Base-by-base conservation (phyloP, 2,797 vertebrate species). In the Hydrolagus colliei region DNA sequence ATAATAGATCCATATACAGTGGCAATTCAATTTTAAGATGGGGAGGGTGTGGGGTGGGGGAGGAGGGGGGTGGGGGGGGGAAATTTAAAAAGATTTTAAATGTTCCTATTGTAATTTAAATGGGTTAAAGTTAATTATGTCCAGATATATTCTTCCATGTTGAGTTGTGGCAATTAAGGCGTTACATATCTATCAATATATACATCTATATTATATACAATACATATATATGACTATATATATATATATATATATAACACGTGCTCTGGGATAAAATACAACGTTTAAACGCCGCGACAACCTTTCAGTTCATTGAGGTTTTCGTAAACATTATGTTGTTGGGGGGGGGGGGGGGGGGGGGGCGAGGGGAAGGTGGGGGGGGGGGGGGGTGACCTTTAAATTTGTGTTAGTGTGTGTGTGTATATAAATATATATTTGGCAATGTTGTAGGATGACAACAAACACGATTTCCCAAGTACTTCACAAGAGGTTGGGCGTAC, bases 401-500 rank as follows among this genome's bases (percentile, higher is more conserved):
- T 80, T 65, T 41, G 16, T 68, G 65, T 27, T 27, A 27, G 27
- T 27, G 27, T 27, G 27, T 27, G 41, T 52, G 41, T 6, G 6
- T 52, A 52, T 52, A 52, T 52, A 52, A 3, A 52, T 52, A 52
- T 9, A 73, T 85, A 52, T 85, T 73, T 86, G 20, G 32, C 10
- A 61, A 27, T 2, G n/a, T 73, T 86, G 52, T 72, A 20, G 71
- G 72, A 35, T 74, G 72, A 62, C 52, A 73, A 10, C 9, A 73
- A 27, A 18, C 16, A 18, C 22, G 12, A 7, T 16, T 20, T 9
- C 7, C 52, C 18, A 12, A 65, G 85, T 87, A 14, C 32, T 87
- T 13, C 87, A 86, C 75, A 16, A 86, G 90, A 88, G 88, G 88
- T 86, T 85, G 88, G 27, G 27, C 27, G 27, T 27, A 86, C 88